Conservation (phyloP, 2,797 vertebrate species). For the Leuciscus waleckii region DNA sequence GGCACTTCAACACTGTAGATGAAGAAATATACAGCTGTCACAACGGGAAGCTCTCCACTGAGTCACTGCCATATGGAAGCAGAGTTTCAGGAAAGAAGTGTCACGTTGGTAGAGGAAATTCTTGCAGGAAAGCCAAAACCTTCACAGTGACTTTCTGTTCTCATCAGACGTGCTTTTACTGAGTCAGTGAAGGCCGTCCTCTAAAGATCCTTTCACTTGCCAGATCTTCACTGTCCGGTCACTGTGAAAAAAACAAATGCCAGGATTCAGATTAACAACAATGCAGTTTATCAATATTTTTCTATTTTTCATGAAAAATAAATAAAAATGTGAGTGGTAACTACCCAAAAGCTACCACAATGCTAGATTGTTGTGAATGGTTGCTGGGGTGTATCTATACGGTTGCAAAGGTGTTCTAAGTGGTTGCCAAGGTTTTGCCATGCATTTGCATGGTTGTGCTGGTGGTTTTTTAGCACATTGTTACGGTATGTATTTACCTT, state of each 20-base stretch:
- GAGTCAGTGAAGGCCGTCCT: constrained; percentile 74
- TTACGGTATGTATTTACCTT: neutral
- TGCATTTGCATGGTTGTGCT: neutral
- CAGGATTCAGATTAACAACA: neutral
- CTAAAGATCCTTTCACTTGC: constrained; percentile 86
- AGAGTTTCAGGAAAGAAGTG: neutral
- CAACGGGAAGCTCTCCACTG: neutral
- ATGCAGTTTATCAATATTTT: neutral
- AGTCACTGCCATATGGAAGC: neutral
- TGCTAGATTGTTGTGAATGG: neutral
- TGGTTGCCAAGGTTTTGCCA: neutral
- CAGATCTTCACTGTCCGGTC: constrained; percentile 96
- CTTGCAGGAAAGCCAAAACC: neutral
- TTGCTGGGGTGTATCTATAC: neutral
- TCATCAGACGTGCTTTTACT: neutral
- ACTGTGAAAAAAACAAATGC: constrained; percentile 71
- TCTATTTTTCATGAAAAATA: neutral
- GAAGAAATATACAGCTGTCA: constrained; percentile 31
- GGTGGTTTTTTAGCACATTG: neutral
- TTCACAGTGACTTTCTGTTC: neutral
- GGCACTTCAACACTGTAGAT: constrained; percentile 35
- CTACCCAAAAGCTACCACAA: neutral
- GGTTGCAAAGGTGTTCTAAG: neutral
- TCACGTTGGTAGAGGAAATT: neutral
- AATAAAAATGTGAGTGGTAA: neutral